Percentiles rank a stretch among this genome's conserved stretches.
phyloP scores from a whole-genome alignment of 2,113 vertebrate species.

The Pelecanus crispus region DNA sequence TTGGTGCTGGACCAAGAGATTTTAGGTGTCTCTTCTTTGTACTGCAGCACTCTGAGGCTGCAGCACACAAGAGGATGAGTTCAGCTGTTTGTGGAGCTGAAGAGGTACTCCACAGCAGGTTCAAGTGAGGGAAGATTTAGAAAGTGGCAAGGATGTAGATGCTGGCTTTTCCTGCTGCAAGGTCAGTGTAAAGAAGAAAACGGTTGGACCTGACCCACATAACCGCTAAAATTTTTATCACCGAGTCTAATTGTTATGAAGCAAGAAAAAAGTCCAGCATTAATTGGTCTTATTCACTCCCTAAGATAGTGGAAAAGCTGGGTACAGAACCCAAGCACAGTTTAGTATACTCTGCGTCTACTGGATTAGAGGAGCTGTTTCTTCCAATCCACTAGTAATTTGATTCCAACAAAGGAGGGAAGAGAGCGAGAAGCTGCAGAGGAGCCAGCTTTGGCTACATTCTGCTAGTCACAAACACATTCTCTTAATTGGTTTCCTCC shows the following conservation, averaged over 20 bases:
- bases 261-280: not conserved
- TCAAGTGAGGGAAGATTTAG: not conserved
- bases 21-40: not conserved
- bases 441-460: not conserved
- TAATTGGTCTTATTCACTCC: not conserved
- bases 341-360: not conserved
- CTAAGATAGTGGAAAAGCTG: not conserved
- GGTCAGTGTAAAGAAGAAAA: not conserved
- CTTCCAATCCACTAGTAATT: not conserved
- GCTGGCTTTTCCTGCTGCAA: not conserved
- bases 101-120: rapidly evolving
- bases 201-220: rapidly evolving
- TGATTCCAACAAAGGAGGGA: not conserved
- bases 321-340: not conserved
- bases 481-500: not conserved
- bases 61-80: not conserved
- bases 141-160: not conserved
- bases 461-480: not conserved
- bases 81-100: not conserved
- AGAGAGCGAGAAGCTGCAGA: not conserved
- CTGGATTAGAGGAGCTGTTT: not conserved
- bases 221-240: not conserved
- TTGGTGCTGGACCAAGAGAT: not conserved
- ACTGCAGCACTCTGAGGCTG: not conserved
- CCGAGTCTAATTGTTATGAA: not conserved